Evolutionary conservation across 2,888 invertebrate species (phyloP).

Genomic region (Hirtodrosophila duncani): DNA sequence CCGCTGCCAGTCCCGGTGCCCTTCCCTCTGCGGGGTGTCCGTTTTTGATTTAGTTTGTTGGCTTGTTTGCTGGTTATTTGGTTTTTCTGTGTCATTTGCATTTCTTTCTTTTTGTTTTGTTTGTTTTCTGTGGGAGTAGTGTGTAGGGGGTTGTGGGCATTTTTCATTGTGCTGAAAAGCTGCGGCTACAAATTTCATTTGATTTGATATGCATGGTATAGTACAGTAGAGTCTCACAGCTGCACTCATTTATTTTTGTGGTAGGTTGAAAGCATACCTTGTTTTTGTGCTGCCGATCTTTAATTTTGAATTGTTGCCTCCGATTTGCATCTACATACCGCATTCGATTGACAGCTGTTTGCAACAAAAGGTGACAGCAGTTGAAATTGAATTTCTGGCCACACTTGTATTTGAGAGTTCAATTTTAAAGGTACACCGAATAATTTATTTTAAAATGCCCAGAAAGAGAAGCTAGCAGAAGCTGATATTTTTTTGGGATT

Average conservation of each 20-base stretch:
- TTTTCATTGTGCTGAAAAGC: conserved; percentile 55
- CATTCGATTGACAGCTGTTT: conserved; percentile 1
- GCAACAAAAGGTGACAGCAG: too few species aligned
- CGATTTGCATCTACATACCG: conserved; percentile 25
- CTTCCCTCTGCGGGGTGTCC: conserved; percentile 26
- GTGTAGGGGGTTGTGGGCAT: too few species aligned
- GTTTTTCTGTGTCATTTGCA: conserved; percentile 19
- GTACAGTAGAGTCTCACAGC: conserved; percentile 30
- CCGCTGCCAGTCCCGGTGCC: conserved; percentile 1
- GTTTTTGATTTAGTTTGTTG: conserved; percentile 58
- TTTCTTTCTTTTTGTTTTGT: conserved; percentile 1
- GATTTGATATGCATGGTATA: conserved; percentile 39
- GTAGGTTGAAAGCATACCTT: conserved; percentile 25
- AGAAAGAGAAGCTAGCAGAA: too few species aligned
- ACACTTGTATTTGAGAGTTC: too few species aligned
- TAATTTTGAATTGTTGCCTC: conserved; percentile 26
- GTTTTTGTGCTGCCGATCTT: conserved; percentile 40
- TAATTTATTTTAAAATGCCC: too few species aligned
- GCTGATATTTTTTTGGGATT: too few species aligned
- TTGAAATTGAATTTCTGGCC: too few species aligned
- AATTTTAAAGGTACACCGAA: too few species aligned
- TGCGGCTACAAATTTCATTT: conserved; percentile 53
- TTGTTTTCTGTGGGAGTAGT: too few species aligned
- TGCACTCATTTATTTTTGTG: conserved; percentile 49
- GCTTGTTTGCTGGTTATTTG: conserved; percentile 45